Evolutionary conservation across 2,888 invertebrate species (phyloP), one percentile per base, ranked within the genome.

Genomic region (Eumacrocentrus americanus): DNA sequence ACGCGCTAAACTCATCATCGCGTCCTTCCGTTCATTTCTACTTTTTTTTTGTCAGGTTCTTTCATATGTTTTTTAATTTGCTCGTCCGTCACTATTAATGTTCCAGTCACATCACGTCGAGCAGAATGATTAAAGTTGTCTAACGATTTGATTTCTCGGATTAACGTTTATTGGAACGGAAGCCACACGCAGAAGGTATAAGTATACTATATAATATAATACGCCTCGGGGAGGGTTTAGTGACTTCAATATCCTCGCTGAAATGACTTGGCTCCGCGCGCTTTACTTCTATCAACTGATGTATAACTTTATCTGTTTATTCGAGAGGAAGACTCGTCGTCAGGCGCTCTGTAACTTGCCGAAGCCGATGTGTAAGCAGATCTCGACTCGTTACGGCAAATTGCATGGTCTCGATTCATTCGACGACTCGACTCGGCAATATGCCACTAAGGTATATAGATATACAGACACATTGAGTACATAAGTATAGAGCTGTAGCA

Each of bases 1-100:
- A 67, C 60, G 62, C 58, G 70, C 58, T 58, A 62, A 58, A 57
- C 58, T 62, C 44, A 50, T 42, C 58, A 25, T 55, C 40, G 44
- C 20, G 29, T 50, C 51, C 25, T 42, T 54, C 58, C 22, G 25
- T 50, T 58, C 16, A 59, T 58, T 44, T 50, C 25, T 23, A 40
- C 44, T 34, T 46, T 50, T 25, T 50, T 29, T 29, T 29, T 29
- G 5, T 6, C 4, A 29, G 29, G 9, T 29, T 29, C 9, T 29
- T n/a, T n/a, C n/a, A n/a, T n/a, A n/a, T n/a, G n/a, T n/a, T 29
- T 9, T 29, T 29, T 29, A 29, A 29, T 29, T 29, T 29, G 4
- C 29, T 29, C 29, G 29, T 9, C 29, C 29, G 29, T 29, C 29
- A 29, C 9, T 29, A 4, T 29, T n/a, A n/a, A n/a, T n/a, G n/a